Evolutionary conservation across 2,888 invertebrate species (phyloP).

Genomic region (Apodemia duryi): DNA sequence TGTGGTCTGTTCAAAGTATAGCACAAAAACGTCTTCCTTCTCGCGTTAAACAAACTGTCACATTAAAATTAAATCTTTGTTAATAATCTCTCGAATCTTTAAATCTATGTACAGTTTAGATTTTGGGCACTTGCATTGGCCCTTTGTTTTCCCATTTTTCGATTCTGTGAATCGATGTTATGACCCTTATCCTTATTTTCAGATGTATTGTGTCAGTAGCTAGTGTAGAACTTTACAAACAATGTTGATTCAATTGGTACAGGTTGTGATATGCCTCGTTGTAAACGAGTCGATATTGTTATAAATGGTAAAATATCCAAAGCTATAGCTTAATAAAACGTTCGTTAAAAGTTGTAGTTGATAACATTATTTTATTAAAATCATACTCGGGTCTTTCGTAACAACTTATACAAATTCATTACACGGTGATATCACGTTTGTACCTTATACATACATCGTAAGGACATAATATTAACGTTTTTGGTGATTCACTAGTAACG

Average conservation of each 20-base stretch:
- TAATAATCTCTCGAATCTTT: conserved; percentile 69
- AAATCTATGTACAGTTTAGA: conserved; percentile 74
- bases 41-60: conserved; percentile 73
- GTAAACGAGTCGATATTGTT: conserved; percentile 79
- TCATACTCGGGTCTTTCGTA: conserved; percentile 68
- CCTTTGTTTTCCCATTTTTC: conserved; percentile 73
- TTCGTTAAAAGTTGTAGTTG: conserved; percentile 76
- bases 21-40: conserved; percentile 80
- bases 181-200: conserved; percentile 75
- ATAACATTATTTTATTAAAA: conserved; percentile 74
- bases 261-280: conserved; percentile 79
- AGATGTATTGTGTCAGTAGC: conserved; percentile 75
- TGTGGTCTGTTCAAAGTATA: conserved; percentile 54
- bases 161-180: conserved; percentile 78
- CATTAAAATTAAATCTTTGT: conserved; percentile 71
- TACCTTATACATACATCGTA: conserved; percentile 53
- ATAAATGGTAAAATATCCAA: conserved; percentile 76
- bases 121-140: conserved; percentile 65
- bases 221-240: conserved; percentile 79
- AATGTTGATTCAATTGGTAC: conserved; percentile 79
- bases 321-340: conserved; percentile 77
- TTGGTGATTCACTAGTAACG: conserved; percentile 39
- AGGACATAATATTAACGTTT: conserved; percentile 58
- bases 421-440: conserved; percentile 59
- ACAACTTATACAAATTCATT: conserved; percentile 63